Conservation (phyloP, 2,888 invertebrate species). For the Tenodera sinensis region DNA sequence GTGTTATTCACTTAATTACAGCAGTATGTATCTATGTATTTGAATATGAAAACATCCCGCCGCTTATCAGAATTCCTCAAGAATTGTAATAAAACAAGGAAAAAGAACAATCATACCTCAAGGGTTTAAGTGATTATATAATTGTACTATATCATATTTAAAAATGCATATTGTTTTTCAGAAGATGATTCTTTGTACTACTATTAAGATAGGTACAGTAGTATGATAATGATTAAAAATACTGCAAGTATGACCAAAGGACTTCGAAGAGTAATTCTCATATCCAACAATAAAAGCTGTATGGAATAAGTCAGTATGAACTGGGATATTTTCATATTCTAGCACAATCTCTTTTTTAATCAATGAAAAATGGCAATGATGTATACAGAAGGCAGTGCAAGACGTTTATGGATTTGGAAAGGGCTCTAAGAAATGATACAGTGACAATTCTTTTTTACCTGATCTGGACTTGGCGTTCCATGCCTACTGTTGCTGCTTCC, state of each 20-base stretch:
- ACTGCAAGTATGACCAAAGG: no score
- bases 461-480: constrained; percentile 29
- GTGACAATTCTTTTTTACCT: constrained; percentile 27
- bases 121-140: no score
- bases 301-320: not conserved
- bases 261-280: no score
- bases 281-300: no score
- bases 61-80: not conserved
- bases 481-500: constrained; percentile 39
- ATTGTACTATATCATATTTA: no score
- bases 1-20: constrained; percentile 38
- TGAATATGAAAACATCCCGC: constrained; percentile 31
- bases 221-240: no score
- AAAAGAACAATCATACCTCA: no score
- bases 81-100: no score
- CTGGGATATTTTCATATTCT: not conserved
- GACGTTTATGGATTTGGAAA: not conserved
- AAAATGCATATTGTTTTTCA: no score
- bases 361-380: not conserved
- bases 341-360: not conserved
- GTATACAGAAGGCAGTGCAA: not conserved
- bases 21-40: constrained; percentile 32
- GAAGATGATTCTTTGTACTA: no score
- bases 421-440: constrained; percentile 13
- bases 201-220: no score